These are phyloP conservation scores for Gymnocypris eckloni DNA, from an alignment of 2,797 vertebrate species.

Conservation along the genomic window DNA sequence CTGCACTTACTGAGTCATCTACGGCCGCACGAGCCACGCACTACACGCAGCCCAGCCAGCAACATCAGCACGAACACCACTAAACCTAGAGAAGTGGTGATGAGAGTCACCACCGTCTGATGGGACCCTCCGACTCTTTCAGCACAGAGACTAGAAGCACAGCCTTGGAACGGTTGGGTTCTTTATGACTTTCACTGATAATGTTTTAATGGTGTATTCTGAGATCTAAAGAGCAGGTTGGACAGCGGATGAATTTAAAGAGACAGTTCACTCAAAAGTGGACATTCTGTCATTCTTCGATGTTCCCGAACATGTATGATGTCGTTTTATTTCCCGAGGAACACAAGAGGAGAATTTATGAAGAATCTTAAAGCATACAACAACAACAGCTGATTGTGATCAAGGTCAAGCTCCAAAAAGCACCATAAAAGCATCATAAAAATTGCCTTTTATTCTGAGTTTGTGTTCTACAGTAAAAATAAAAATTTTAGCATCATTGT, in stretches of 20 bases:
- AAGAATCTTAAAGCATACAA: background rate
- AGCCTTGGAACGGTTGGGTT: background rate
- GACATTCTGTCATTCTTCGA: background rate
- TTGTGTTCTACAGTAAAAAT: background rate
- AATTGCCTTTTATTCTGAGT: background rate
- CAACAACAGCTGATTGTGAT: background rate
- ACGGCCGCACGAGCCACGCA: conserved; percentile 86
- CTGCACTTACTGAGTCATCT: conserved; percentile 97
- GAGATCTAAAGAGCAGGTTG: background rate
- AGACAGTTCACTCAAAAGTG: background rate
- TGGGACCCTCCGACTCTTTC: conserved; percentile 47
- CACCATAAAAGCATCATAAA: background rate
- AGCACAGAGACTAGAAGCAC: conserved; percentile 43
- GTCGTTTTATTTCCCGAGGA: background rate
- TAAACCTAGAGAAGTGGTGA: conserved; percentile 94
- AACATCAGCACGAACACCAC: conserved; percentile 60
- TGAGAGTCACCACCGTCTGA: conserved; percentile 98
- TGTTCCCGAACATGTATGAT: background rate
- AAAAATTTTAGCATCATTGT: background rate
- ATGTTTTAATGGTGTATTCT: background rate
- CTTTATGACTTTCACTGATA: background rate
- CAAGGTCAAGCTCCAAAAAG: background rate
- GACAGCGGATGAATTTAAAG: background rate
- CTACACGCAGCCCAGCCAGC: conserved; percentile 77
- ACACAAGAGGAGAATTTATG: background rate